These are phyloP conservation scores for Limosa lapponica DNA, from an alignment of 2,797 vertebrate genomes.

Conservation along the genomic window DNA sequence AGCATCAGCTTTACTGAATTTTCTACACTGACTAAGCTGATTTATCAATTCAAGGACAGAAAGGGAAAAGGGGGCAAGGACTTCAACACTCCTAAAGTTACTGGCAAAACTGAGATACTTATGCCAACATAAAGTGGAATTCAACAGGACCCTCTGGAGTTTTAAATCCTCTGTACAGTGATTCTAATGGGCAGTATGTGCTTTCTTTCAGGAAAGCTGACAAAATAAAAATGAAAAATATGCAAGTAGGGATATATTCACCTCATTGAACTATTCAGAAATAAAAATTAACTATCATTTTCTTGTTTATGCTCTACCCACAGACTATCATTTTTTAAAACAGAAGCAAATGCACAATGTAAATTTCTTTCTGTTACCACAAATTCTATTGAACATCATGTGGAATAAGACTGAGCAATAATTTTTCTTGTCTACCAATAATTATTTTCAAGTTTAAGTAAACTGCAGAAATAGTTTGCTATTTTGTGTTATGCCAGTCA, in stretches of 20 bases:
- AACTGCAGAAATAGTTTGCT: neutral
- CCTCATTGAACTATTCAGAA: slow-evolving; percentile 26
- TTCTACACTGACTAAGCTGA: slow-evolving; percentile 25
- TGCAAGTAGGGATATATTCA: slow-evolving; percentile 24
- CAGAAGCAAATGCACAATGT: neutral
- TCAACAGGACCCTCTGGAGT: slow-evolving; percentile 51
- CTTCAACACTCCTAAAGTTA: slow-evolving; percentile 47
- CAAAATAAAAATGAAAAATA: slow-evolving; percentile 63
- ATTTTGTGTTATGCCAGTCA: neutral
- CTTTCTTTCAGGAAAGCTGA: slow-evolving; percentile 44
- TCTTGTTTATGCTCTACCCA: slow-evolving; percentile 29
- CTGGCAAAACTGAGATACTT: slow-evolving; percentile 33
- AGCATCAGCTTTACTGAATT: neutral
- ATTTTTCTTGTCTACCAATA: neutral
- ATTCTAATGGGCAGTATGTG: slow-evolving; percentile 34
- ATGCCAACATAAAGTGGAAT: slow-evolving; percentile 50
- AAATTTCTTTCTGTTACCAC: neutral
- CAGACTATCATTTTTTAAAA: neutral
- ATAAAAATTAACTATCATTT: slow-evolving; percentile 50
- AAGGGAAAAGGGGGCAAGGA: neutral
- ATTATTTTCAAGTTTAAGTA: neutral
- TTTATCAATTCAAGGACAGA: slow-evolving; percentile 55
- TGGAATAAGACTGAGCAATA: neutral
- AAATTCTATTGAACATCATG: neutral
- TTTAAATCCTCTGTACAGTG: slow-evolving; percentile 57